Conservation (phyloP, 1,140 invertebrate genomes). For the Ceratina australensis region DNA sequence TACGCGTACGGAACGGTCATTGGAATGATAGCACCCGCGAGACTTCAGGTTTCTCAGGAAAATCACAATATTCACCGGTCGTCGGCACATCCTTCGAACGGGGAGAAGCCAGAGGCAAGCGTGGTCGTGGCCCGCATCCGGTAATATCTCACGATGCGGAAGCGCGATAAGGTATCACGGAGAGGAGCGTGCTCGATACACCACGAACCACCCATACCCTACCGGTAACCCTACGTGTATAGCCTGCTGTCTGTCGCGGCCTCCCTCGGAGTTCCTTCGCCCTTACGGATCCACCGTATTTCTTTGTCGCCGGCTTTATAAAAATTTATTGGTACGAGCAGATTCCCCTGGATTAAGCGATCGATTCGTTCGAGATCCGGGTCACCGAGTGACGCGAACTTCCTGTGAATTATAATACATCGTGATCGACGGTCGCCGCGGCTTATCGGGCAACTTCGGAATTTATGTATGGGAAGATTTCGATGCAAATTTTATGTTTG, state of each 20-base stretch:
- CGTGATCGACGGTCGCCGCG: conserved; percentile 1
- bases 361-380: conserved; percentile 8
- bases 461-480: neutral
- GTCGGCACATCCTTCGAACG: neutral
- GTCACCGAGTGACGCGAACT: conserved; percentile 4
- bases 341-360: conserved; percentile 33
- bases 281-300: conserved; percentile 31
- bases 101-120: neutral
- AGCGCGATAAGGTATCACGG: conserved; percentile 37
- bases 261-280: conserved; percentile 5
- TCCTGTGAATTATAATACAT: conserved; percentile 17
- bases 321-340: conserved; percentile 47
- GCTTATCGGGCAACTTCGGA: neutral
- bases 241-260: neutral
- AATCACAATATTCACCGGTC: conserved; percentile 64
- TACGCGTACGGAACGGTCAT: conserved; percentile 21
- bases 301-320: conserved; percentile 48
- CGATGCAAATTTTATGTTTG: neutral
- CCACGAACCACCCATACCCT: too few species aligned
- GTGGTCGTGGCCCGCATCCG: conserved; percentile 23
- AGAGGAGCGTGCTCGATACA: conserved; percentile 12
- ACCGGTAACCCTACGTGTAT: neutral
- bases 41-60: conserved; percentile 63
- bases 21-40: conserved; percentile 63
- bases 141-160: conserved; percentile 50